These are phyloP conservation scores for Kuschelorhynchus macadamiae DNA, from an alignment of 2,888 invertebrate species.

Conservation along the genomic window DNA sequence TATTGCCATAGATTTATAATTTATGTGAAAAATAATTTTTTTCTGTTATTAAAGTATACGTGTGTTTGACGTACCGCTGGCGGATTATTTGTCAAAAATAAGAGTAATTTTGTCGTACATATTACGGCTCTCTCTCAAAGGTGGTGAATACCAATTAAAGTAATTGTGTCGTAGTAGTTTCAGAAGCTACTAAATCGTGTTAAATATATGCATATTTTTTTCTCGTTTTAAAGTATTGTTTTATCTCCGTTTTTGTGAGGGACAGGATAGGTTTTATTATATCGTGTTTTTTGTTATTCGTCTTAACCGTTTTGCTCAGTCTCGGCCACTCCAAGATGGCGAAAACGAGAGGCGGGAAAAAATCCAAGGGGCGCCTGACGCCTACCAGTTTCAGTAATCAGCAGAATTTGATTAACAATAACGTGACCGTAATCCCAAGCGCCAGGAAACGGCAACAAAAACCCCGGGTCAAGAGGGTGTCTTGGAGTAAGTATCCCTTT, in stretches of 20 bases:
- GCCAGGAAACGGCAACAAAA: conserved; percentile 52
- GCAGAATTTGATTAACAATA: conserved; percentile 36
- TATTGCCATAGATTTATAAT: conserved; percentile 3
- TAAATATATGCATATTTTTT: too few relatives aligned
- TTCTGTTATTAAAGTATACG: not conserved
- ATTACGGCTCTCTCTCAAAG: not conserved
- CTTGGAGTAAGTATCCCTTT: conserved; percentile 64
- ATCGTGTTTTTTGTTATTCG: conserved; percentile 32
- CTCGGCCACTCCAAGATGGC: conserved; percentile 50
- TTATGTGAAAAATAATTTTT: not conserved
- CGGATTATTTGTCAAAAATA: not conserved
- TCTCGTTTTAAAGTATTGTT: not conserved
- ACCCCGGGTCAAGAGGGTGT: conserved; percentile 59
- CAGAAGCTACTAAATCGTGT: not conserved
- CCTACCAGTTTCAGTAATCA: conserved; percentile 28
- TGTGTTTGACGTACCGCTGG: conserved; percentile 4
- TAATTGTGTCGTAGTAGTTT: conserved; percentile 1
- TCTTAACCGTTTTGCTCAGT: conserved; percentile 24
- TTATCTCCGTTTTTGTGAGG: not conserved
- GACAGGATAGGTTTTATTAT: conserved; percentile 22
- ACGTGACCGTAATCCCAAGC: conserved; percentile 15
- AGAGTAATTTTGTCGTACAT: conserved; percentile 1
- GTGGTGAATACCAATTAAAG: not conserved
- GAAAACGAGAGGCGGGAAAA: conserved; percentile 51
- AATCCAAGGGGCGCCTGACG: conserved; percentile 38